A percentile compares a stretch with the other conserved stretches of the same genome.
Evolutionary conservation across 2,888 invertebrate species (phyloP).

Genomic region (Malthinus seriepunctatus): DNA sequence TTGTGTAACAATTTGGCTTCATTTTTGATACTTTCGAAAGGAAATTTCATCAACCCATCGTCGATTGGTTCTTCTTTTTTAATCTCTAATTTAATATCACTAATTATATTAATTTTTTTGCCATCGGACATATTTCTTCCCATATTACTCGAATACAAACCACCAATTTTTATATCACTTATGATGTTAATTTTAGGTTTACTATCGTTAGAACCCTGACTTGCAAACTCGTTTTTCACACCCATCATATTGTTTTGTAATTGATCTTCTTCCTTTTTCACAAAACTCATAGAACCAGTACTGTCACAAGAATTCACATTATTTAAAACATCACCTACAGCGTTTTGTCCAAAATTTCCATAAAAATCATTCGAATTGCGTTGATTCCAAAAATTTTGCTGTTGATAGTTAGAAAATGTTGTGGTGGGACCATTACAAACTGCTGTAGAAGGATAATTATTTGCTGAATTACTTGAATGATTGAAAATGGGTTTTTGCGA

Average conservation of each 20-base stretch:
- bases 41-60: constrained; percentile 53
- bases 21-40: constrained; percentile 25
- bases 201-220: constrained; percentile 42
- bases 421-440: constrained; percentile 4
- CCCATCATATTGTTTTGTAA: background rate
- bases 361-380: constrained; percentile 14
- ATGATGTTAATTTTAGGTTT: constrained; percentile 55
- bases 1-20: constrained; percentile 21
- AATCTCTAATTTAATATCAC: constrained; percentile 52
- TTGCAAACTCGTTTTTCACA: constrained; percentile 44
- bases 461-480: constrained; percentile 9
- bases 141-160: constrained; percentile 38
- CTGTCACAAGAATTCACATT: constrained; percentile 17
- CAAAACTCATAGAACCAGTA: constrained; percentile 35
- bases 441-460: constrained; percentile 3
- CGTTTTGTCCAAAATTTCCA: constrained; percentile 41
- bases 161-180: constrained; percentile 52
- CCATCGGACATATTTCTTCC: constrained; percentile 33
- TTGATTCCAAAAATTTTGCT: constrained; percentile 19
- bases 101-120: constrained; percentile 52
- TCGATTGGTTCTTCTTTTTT: constrained; percentile 55
- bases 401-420: constrained; percentile 25
- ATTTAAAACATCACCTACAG: constrained; percentile 38
- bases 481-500: constrained; percentile 22
- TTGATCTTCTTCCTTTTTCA: constrained; percentile 48